These are phyloP conservation scores for Adelphocoris suturalis DNA, from an alignment of 2,888 invertebrate species.

Conservation along the genomic window DNA sequence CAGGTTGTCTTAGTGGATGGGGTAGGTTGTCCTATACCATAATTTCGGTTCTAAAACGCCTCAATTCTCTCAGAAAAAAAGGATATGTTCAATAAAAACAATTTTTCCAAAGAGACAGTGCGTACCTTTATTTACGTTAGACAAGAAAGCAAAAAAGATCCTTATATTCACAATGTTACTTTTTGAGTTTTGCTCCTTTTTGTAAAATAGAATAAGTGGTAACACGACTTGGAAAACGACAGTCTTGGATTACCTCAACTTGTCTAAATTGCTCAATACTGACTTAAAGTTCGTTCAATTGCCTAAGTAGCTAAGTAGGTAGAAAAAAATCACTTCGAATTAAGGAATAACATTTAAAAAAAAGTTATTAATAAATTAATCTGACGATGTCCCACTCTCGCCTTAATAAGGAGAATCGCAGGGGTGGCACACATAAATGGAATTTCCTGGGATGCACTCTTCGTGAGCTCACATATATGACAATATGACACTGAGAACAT, in stretches of 20 bases:
- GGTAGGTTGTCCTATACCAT: neutral
- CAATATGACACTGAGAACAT: conserved; percentile 2
- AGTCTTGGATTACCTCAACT: no score
- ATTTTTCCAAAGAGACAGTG: no score
- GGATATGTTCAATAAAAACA: no score
- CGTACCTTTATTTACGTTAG: no score
- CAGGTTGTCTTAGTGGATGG: conserved; percentile 14
- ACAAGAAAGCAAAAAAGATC: no score
- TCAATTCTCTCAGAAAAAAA: no score
- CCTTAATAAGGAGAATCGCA: conserved; percentile 24
- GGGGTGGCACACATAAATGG: conserved; percentile 12
- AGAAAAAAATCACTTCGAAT: neutral
- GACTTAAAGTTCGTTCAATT: neutral
- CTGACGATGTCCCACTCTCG: neutral
- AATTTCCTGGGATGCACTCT: neutral
- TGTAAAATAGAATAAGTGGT: neutral
- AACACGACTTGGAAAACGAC: no score
- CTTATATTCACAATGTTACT: no score
- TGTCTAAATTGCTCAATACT: neutral
- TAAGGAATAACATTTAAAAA: neutral
- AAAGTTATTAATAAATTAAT: neutral
- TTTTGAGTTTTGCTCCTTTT: neutral
- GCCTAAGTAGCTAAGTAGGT: neutral
- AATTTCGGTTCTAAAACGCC: no score
- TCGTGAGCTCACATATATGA: conserved; percentile 11